Evolutionary conservation across 2,888 invertebrate genomes (phyloP), one percentile per base, ranked within the genome.

Genomic region (Lacanobia oleracea): DNA sequence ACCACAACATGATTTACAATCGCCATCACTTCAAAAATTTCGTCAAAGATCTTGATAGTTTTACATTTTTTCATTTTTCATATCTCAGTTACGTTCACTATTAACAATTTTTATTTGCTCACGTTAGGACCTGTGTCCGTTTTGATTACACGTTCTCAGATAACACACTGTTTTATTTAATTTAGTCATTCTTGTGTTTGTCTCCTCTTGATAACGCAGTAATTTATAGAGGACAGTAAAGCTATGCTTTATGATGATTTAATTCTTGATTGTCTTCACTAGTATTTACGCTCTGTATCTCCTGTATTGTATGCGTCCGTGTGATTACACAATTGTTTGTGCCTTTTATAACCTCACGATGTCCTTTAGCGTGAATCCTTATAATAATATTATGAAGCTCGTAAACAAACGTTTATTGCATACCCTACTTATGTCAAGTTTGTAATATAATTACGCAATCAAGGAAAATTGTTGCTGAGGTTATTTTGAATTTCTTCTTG

Each of bases 161-260:
- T 95, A 95, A 93, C 91, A 90, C 87, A 86, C 83, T 87, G 90
- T 90, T 79, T 90, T 95, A 94, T 94, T 95, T 95, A 92, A 93
- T 93, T 92, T 90, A 88, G 88, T 87, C 89, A 90, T 91, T 90
- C 91, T 85, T 86, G 72, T 93, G 94, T 94, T 94, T 94, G 92
- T 89, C 82, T 86, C 72, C 37, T 75, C 85, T 85, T 87, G 93
- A 95, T 95, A 95, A 92, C 87, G 86, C 72, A 72, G 88, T 93
- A 93, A 94, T 94, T 94, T 95, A 94, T 94, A 93, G 91, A 92
- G 94, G 93, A 91, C 90, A 93, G 93, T 90, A 92, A 92, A 93
- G 93, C 91, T 91, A 91, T 89, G 90, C 88, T 94, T 93, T 94
- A 94, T 91, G 91, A 93, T 93, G 92, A 92, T 93, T 93, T 93